Evolutionary conservation across 1,140 invertebrate species (phyloP).

Genomic region (Heliconius melpomene): DNA sequence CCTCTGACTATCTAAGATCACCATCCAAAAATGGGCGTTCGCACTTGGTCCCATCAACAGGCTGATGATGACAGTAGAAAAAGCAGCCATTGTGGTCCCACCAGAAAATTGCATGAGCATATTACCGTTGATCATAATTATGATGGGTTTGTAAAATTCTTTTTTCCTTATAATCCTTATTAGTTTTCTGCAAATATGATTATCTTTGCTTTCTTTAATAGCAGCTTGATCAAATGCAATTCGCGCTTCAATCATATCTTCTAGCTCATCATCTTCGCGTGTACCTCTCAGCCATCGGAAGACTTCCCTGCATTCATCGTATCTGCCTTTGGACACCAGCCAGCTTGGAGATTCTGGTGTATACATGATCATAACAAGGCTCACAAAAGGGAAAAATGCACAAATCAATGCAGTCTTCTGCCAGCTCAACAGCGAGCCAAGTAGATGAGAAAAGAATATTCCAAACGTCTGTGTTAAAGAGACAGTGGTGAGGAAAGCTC

Average conservation of each 20-base stretch:
- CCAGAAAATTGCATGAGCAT: slow-evolving; percentile 59
- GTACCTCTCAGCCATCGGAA: slow-evolving; percentile 79
- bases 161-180: slow-evolving; percentile 47
- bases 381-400: slow-evolving; percentile 69
- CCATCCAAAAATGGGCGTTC: slow-evolving; percentile 84
- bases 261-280: slow-evolving; percentile 61
- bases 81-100: slow-evolving; percentile 83
- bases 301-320: slow-evolving; percentile 69
- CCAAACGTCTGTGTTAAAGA: slow-evolving; percentile 79
- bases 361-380: slow-evolving; percentile 74
- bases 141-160: slow-evolving; percentile 67
- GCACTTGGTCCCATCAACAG: slow-evolving; percentile 73
- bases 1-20: slow-evolving; percentile 81
- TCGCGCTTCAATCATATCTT: slow-evolving; percentile 61
- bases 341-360: slow-evolving; percentile 87
- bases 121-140: slow-evolving; percentile 59
- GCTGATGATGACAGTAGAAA: slow-evolving; percentile 83
- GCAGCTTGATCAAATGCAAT: slow-evolving; percentile 42
- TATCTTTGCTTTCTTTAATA: slow-evolving; percentile 28
- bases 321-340: slow-evolving; percentile 79
- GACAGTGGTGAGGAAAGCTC: slow-evolving; percentile 79
- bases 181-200: slow-evolving; percentile 35
- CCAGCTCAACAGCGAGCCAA: slow-evolving; percentile 82
- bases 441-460: slow-evolving; percentile 78
- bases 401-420: slow-evolving; percentile 77